phyloP scores from a whole-genome alignment of 2,797 vertebrate genomes.

The Tragelaphus eurycerus region DNA sequence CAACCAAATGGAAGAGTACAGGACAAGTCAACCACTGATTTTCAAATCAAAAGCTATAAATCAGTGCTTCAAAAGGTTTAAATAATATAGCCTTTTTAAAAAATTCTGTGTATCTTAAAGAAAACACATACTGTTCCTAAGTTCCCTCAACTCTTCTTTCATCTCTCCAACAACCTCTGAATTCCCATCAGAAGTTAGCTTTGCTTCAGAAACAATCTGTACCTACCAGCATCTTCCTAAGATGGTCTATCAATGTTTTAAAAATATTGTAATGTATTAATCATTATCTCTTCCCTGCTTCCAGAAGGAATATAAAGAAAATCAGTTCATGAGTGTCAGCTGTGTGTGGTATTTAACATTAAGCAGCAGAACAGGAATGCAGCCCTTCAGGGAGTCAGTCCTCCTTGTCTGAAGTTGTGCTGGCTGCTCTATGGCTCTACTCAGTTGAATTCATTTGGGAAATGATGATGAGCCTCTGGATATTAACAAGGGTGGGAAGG shows the following conservation, averaged over 20 bases:
- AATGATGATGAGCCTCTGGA: background rate
- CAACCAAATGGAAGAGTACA: background rate
- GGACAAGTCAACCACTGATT: background rate
- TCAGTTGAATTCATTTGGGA: background rate
- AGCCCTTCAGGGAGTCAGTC: background rate
- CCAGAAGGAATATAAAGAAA: background rate
- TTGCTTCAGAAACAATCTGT: slow-evolving; percentile 1
- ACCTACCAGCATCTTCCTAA: background rate
- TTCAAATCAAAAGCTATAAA: background rate
- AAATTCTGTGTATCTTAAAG: background rate
- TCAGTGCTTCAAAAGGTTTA: background rate
- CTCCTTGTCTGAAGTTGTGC: too few species aligned
- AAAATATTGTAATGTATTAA: slow-evolving; percentile 40
- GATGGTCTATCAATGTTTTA: background rate
- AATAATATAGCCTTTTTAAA: background rate
- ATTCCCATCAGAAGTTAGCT: background rate
- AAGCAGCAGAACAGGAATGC: background rate
- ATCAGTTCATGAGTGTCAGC: background rate
- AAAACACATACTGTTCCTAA: background rate
- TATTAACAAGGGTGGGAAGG: background rate
- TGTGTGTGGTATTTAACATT: background rate
- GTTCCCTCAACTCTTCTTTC: background rate
- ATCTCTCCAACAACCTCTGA: background rate
- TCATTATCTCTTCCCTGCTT: background rate
- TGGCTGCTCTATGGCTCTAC: background rate